phyloP scores from a whole-genome alignment of 1,140 invertebrate species.

The Cecropterus lyciades region DNA sequence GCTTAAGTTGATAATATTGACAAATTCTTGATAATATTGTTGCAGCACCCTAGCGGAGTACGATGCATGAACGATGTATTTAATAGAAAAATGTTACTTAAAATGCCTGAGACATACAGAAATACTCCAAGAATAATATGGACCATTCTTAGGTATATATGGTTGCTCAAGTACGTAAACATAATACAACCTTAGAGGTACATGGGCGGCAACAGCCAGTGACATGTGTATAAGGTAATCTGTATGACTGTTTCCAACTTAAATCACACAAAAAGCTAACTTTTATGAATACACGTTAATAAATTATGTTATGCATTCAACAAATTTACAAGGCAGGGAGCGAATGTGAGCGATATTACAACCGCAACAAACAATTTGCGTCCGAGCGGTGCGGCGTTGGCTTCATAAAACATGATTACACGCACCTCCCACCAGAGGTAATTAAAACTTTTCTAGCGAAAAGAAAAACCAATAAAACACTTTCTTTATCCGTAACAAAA shows the following conservation, averaged over 20 bases:
- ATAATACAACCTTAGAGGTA: too few relatives aligned
- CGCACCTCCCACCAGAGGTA: conserved; percentile 55
- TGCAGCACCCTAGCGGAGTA: too few relatives aligned
- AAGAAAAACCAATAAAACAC: conserved; percentile 74
- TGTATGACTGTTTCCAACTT: background rate
- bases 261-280: background rate
- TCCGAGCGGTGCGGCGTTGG: conserved; percentile 47
- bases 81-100: too few relatives aligned
- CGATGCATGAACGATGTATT: too few relatives aligned
- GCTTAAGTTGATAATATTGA: too few relatives aligned
- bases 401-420: conserved; percentile 61
- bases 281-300: conserved; percentile 43
- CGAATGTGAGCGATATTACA: conserved; percentile 63
- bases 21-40: too few relatives aligned
- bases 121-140: too few relatives aligned
- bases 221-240: background rate
- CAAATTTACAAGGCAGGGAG: conserved; percentile 53
- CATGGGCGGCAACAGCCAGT: too few relatives aligned
- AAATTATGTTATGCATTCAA: conserved; percentile 54
- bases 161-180: too few relatives aligned
- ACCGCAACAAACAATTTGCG: conserved; percentile 72
- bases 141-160: too few relatives aligned
- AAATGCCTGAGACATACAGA: too few relatives aligned
- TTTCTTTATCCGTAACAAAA: conserved; percentile 54
- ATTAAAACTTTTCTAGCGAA: conserved; percentile 73